Percentiles rank a stretch among this genome's conserved stretches.
Evolutionary conservation across 1,140 invertebrate species (phyloP).

Genomic region (Acromyrmex heyeri): DNA sequence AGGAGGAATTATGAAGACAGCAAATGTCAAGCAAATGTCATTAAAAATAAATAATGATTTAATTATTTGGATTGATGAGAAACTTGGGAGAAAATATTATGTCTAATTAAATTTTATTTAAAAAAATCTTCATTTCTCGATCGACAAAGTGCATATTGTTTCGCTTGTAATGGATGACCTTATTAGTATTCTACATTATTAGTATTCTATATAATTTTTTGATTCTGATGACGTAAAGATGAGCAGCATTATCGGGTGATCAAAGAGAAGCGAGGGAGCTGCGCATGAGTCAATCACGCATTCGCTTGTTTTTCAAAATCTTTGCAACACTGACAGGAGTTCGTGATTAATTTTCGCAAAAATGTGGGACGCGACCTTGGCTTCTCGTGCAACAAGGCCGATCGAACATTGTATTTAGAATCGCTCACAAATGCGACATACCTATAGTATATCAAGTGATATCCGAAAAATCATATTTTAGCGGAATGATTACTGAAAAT

Average conservation of each 20-base stretch:
- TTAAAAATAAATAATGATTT: conserved; percentile 17
- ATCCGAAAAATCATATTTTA: conserved; percentile 8
- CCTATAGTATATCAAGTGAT: neutral
- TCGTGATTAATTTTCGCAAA: conserved; percentile 58
- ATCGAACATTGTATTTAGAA: conserved; percentile 61
- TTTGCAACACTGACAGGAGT: neutral
- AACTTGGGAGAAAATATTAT: neutral
- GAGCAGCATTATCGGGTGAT: neutral
- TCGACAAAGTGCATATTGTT: neutral
- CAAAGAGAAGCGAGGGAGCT: neutral
- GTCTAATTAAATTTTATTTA: neutral
- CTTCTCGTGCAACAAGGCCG: conserved; percentile 41
- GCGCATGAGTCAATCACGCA: conserved; percentile 20
- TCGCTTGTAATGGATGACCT: neutral
- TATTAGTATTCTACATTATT: neutral
- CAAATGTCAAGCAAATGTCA: neutral
- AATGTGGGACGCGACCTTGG: conserved; percentile 56
- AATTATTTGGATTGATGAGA: neutral
- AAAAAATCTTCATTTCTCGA: neutral
- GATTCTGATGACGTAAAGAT: neutral
- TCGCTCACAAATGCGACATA: conserved; percentile 22
- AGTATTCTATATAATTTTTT: conserved; percentile 36
- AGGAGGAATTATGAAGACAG: neutral
- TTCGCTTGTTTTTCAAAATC: conserved; percentile 47
- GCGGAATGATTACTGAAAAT: neutral